Conservation (phyloP, 1,140 invertebrate genomes). For the Oncopodura yosiiana region DNA sequence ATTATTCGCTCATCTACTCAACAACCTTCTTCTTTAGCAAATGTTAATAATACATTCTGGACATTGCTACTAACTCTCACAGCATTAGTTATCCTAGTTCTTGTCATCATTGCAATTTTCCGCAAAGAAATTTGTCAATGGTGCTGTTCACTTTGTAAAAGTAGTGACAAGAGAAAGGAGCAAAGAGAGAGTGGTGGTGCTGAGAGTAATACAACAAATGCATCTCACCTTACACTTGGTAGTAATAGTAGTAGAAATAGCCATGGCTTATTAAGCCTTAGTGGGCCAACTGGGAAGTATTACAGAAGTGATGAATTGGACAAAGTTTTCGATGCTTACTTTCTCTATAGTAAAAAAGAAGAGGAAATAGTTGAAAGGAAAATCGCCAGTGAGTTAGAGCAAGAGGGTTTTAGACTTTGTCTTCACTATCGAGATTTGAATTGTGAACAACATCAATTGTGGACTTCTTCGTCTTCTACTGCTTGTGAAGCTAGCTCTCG, state of each 20-base stretch:
- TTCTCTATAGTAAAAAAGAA: slow-evolving; percentile 85
- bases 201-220: not conserved
- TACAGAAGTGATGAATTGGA: slow-evolving; percentile 42
- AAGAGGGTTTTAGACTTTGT: slow-evolving; percentile 69
- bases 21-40: not conserved
- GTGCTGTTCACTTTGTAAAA: not conserved
- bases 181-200: not conserved
- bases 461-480: slow-evolving; percentile 30
- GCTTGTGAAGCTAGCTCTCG: slow-evolving; percentile 22
- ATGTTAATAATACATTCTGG: slow-evolving; percentile 6
- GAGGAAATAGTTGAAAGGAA: slow-evolving; percentile 77
- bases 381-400: slow-evolving; percentile 72
- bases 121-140: slow-evolving; percentile 7
- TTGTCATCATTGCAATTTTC: slow-evolving; percentile 17
- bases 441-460: slow-evolving; percentile 26
- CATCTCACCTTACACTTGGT: not conserved
- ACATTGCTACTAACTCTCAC: slow-evolving; percentile 12
- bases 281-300: not conserved
- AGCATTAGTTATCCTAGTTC: slow-evolving; percentile 6
- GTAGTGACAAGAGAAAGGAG: slow-evolving; percentile 1
- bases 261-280: not conserved
- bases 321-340: slow-evolving; percentile 83
- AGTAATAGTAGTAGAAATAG: not conserved
- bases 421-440: slow-evolving; percentile 49
- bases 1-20: too few relatives aligned